Base-by-base conservation (phyloP, 2,888 invertebrate species). In the Gandaritis pyraliata region DNA sequence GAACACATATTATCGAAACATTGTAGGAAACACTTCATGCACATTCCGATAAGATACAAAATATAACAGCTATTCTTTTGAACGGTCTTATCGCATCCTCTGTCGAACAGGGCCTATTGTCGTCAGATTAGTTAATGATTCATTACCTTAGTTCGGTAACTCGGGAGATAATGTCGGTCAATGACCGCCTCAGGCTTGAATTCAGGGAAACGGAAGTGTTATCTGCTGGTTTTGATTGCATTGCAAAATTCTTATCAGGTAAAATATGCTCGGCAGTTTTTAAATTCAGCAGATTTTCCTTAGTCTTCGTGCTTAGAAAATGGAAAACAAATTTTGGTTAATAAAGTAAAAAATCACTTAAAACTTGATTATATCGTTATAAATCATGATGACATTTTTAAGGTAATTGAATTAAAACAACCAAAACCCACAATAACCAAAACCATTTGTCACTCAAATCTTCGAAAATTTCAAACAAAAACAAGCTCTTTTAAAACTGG, bases 41-140 rank as follows among this genome's bases (percentile, higher is more conserved):
- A 51, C 56, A 60, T 15, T 48, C 38, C 51, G 85, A 87, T 87
- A 87, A 87, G 86, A 81, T 83, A 69, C 68, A 74, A 66, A 72
- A 77, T 73, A 77, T 73, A 79, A 83, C 79, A 84, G 82, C 85
- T 75, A 81, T 81, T 83, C 72, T 81, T 82, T 86, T 85, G 57
- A 55, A 46, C 74, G 81, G 66, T 70, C 79, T 89, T 90, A 90
- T 90, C 90, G 66, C 83, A 80, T 88, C 90, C 88, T 88, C 78
- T 82, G 77, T 76, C 73, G 73, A 81, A 86, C 83, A 83, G 74
- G 70, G 75, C 72, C 77, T 78, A 79, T 85, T 86, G 83, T 87
- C 71, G 73, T 61, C 69, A 85, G 86, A 85, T 88, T 87, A 87
- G 76, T 73, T 78, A 81, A 83, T 87, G 87, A 88, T 78, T 88